Evolutionary conservation across 2,113 vertebrate genomes (phyloP).

Genomic region (Procavia capensis): DNA sequence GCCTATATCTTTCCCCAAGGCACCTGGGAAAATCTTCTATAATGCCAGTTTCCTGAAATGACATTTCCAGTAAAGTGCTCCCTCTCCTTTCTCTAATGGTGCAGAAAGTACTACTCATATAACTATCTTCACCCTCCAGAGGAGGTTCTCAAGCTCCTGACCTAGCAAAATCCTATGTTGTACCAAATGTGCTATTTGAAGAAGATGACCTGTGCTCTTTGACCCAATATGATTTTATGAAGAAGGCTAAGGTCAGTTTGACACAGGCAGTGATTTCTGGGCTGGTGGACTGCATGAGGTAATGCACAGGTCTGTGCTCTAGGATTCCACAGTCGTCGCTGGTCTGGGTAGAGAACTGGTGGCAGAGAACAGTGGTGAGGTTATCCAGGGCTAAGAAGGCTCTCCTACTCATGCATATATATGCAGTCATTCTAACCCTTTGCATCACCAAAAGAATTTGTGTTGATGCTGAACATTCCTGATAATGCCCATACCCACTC

Average conservation of each 20-base stretch:
- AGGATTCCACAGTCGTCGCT: neutral
- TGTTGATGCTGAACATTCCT: neutral
- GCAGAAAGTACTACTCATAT: neutral
- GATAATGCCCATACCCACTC: too few relatives aligned
- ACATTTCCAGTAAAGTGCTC: neutral
- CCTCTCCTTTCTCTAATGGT: neutral
- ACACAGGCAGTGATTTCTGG: neutral
- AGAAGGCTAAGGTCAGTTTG: neutral
- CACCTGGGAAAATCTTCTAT: neutral
- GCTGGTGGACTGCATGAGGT: neutral
- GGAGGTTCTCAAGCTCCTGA: neutral
- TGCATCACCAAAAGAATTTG: neutral
- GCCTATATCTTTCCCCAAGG: neutral
- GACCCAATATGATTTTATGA: neutral
- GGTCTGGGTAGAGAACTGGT: neutral
- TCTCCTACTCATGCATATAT: fast-evolving
- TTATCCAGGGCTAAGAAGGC: neutral
- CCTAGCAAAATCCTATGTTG: neutral
- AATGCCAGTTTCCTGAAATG: neutral
- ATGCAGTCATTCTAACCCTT: neutral
- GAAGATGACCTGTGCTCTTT: neutral
- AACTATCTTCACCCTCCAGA: too few relatives aligned
- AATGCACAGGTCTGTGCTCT: neutral
- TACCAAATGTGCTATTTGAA: neutral
- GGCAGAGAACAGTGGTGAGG: neutral